Base-by-base conservation (phyloP, 2,797 vertebrate species). In the Syngnathus acus region DNA sequence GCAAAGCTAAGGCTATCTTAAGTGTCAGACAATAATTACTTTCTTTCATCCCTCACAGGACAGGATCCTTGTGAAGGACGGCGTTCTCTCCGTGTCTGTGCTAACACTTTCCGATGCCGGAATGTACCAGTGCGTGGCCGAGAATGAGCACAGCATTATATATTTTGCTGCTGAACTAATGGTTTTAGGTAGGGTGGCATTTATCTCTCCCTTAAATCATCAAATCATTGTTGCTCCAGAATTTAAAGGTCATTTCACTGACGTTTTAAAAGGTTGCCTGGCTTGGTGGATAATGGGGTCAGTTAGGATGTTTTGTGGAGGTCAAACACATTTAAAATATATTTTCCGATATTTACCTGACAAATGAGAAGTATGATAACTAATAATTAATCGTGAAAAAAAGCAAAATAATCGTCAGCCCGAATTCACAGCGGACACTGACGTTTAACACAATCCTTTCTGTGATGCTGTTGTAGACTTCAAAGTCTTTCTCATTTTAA, bases 101-200 rank as follows among this genome's bases (percentile, higher is more conserved):
- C 88, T 98, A 83, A 94, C 92, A 54, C 90, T 96, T 72, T 92
- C 93, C 60, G 96, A 98, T 74, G 93, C 93, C 63, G 96, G 95
- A 82, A 95, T 95, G 93, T 98, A 96, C 89, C 95, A 98, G 47
- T 98, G 96, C 84, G 87, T 97, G 84, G 95, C 95, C 1, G 95
- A 98, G 89, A 98, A 98, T 88, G 97, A 96, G 85, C 95, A 98
- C 4, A 95, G 96, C 17, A 84, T 94, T 64, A 93, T 96, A 84
- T 95, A 93, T 82, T 94, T 96, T 16, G 94, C 92, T 67, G 95
- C 96, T 51, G 93, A 96, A 79, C 93, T 98, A 80, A 93, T 92
- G 84, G 95, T 98, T 84, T 76, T 95, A 83, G 96, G 96, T 98
- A 93, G 92, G 93, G 78, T 82, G 80, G 69, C 75, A 80, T 85